These are phyloP conservation scores for Psittacara wagleri DNA, from an alignment of 2,113 vertebrate genomes.

Conservation along the genomic window DNA sequence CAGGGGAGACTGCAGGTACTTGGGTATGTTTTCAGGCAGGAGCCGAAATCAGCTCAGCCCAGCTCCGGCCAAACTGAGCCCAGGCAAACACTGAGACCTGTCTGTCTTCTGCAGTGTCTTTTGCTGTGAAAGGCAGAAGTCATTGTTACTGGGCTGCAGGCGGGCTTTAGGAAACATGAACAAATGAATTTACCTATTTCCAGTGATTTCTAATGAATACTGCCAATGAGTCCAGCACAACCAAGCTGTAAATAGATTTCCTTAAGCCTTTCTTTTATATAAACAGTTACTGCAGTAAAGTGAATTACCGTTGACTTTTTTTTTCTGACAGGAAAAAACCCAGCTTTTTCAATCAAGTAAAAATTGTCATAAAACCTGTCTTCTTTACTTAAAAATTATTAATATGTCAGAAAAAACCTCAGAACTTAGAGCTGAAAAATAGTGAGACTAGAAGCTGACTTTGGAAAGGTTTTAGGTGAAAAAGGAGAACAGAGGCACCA, in stretches of 20 bases:
- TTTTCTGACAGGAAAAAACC: not conserved
- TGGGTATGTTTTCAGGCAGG: fast-evolving
- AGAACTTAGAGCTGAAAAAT: not conserved
- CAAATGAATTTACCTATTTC: not conserved
- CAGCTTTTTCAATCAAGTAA: not conserved
- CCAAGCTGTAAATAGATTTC: not conserved
- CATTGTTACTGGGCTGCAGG: not conserved
- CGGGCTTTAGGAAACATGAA: not conserved
- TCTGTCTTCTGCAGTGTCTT: not conserved
- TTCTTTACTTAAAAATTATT: not conserved
- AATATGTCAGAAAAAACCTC: fast-evolving
- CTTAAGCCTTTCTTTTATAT: not conserved
- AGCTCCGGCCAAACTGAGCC: fast-evolving
- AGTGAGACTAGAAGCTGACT: not conserved
- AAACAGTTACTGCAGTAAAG: not conserved
- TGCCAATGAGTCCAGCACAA: not conserved
- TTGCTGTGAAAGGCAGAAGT: not conserved
- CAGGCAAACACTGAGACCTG: not conserved
- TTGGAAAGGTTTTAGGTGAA: not conserved
- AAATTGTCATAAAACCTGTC: not conserved
- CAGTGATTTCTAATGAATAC: not conserved
- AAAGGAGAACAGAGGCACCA: not conserved
- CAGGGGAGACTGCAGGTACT: not conserved
- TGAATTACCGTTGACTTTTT: not conserved
- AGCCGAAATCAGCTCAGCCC: not conserved